A percentile compares a stretch with the other conserved stretches of the same genome.
These are phyloP conservation scores for Boulengeromyrus knoepffleri DNA, from an alignment of 2,113 vertebrate genomes.

Conservation along the genomic window DNA sequence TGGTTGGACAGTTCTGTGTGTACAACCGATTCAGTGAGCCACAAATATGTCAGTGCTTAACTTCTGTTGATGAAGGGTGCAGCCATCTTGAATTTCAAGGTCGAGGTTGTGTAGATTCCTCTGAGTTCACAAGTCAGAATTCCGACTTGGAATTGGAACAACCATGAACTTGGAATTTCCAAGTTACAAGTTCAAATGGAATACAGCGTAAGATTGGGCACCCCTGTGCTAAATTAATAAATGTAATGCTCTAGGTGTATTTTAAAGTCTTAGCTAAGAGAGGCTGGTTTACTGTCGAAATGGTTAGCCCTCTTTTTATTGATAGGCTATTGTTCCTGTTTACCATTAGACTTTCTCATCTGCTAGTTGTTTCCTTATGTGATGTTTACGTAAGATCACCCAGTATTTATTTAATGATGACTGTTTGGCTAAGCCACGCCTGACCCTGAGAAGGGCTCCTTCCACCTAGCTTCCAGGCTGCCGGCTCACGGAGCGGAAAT, in stretches of 20 bases:
- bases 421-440: background rate
- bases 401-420: background rate
- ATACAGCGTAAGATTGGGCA: background rate
- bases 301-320: background rate
- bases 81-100: too few species aligned
- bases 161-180: too few species aligned
- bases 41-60: too few species aligned
- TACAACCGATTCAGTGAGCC: too few species aligned
- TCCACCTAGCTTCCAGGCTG: background rate
- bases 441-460: conserved; percentile 5
- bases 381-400: background rate
- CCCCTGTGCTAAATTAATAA: background rate
- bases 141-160: too few species aligned
- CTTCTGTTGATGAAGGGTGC: too few species aligned
- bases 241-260: background rate
- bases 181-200: too few species aligned
- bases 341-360: background rate
- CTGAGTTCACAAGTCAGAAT: too few species aligned
- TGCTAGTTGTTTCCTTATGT: background rate
- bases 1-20: too few species aligned
- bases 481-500: background rate
- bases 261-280: background rate
- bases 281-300: background rate
- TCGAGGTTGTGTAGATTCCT: too few species aligned
- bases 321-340: background rate